A percentile compares a stretch with the other conserved stretches of the same genome.
Evolutionary conservation across 2,113 vertebrate species (phyloP).

Genomic region (Seriola dumerili): DNA sequence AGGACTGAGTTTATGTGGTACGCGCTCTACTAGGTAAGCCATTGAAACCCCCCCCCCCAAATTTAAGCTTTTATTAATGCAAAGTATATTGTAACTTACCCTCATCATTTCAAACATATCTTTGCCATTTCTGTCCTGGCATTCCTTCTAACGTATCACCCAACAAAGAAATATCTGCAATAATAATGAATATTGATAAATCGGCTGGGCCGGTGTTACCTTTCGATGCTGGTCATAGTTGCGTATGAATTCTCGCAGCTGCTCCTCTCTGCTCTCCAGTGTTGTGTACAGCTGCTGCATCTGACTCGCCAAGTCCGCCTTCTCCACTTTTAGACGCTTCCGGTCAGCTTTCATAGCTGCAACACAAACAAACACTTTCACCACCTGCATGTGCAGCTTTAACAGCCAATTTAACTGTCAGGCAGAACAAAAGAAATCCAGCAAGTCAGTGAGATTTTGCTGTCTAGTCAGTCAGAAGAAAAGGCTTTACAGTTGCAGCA

Average conservation of each 20-base stretch:
- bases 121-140: background rate
- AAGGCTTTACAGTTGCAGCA: slow-evolving; percentile 25
- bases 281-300: slow-evolving; percentile 99
- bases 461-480: background rate
- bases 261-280: slow-evolving; percentile 96
- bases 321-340: slow-evolving; percentile 95
- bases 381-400: slow-evolving; percentile 85
- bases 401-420: background rate
- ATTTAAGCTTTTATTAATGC: background rate
- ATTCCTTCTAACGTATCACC: background rate
- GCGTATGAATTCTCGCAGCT: slow-evolving; percentile 97
- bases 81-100: background rate
- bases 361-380: slow-evolving; percentile 29
- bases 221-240: slow-evolving; percentile 99
- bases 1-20: too few species aligned
- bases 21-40: too few species aligned
- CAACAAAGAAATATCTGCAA: background rate
- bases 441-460: background rate
- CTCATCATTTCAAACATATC: background rate
- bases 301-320: slow-evolving; percentile 94
- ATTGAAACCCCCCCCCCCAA: too few species aligned
- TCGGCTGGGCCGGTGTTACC: slow-evolving; percentile 71
- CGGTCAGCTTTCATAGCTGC: slow-evolving; percentile 98
- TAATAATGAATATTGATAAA: background rate
- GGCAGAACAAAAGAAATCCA: background rate